Conservation (phyloP, 2,888 invertebrate genomes). For the Apamea anceps region DNA sequence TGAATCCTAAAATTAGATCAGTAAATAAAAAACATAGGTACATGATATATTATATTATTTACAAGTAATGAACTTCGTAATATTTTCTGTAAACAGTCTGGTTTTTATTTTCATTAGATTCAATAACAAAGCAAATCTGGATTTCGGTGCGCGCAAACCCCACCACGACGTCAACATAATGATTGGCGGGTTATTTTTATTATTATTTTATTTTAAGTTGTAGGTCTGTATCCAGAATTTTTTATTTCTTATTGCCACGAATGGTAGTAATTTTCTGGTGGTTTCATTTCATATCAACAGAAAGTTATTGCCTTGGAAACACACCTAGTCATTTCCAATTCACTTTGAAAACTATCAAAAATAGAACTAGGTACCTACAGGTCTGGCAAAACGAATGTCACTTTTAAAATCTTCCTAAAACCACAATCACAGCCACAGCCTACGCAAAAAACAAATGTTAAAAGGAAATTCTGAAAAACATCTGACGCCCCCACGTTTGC, state of each 20-base stretch:
- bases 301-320: not conserved
- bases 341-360: not conserved
- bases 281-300: not conserved
- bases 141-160: no score
- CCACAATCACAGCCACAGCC: not conserved
- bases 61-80: not conserved
- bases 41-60: not conserved
- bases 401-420: not conserved
- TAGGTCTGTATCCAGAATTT: no score
- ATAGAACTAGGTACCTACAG: not conserved
- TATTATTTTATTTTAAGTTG: no score
- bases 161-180: no score
- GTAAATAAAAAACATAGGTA: not conserved
- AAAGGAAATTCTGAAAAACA: slow-evolving; percentile 14
- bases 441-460: not conserved
- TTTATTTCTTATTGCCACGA: no score
- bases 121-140: not conserved
- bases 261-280: not conserved
- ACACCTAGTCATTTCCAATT: not conserved
- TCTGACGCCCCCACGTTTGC: slow-evolving; percentile 10
- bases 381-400: not conserved
- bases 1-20: slow-evolving; percentile 1
- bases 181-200: no score
- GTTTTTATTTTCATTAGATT: not conserved
- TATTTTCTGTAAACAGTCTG: not conserved